Evolutionary conservation across 2,113 vertebrate genomes (phyloP).

Genomic region (Litocranius walleri): DNA sequence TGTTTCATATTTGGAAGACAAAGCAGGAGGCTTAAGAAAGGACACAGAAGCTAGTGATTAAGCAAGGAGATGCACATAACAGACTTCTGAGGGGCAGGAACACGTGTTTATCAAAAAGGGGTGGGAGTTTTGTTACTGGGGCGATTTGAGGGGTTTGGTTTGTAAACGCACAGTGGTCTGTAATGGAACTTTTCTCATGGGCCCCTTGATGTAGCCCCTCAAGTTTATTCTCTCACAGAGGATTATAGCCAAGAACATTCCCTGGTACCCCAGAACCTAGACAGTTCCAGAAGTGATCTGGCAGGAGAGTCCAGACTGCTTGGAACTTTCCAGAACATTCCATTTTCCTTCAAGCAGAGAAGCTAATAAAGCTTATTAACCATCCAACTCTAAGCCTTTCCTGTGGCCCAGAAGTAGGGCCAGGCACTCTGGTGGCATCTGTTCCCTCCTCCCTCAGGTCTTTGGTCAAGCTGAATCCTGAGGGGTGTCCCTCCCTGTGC

Average conservation of each 20-base stretch:
- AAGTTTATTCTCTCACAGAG: neutral
- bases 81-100: neutral
- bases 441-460: neutral
- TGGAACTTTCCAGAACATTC: neutral
- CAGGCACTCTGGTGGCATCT: neutral
- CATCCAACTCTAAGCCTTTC: neutral
- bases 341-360: neutral
- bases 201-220: neutral
- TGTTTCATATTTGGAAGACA: conserved; percentile 13
- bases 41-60: neutral
- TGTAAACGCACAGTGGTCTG: neutral
- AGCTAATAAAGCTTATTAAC: neutral
- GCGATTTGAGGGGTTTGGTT: neutral
- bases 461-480: neutral
- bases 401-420: neutral
- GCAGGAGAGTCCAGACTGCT: neutral
- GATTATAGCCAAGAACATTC: neutral
- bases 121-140: neutral
- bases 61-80: neutral
- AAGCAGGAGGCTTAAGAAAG: neutral
- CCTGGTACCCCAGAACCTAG: neutral
- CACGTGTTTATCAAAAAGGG: neutral
- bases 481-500: neutral
- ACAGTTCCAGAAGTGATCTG: neutral
- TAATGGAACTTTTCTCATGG: neutral